These are phyloP conservation scores for Eupsilia transversa DNA, from an alignment of 2,888 invertebrate genomes.

Conservation along the genomic window DNA sequence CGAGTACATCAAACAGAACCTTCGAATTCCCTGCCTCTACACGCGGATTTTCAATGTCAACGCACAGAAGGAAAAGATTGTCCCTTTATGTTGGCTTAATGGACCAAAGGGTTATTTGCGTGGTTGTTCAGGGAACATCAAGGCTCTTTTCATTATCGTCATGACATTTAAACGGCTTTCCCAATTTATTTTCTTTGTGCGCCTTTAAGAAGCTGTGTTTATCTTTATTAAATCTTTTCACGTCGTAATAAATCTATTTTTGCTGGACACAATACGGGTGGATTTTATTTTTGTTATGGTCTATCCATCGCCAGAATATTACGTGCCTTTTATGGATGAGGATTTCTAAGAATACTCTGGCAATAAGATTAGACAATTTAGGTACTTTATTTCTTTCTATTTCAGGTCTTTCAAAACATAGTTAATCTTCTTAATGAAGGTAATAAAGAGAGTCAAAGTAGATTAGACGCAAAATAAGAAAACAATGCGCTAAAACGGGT, in stretches of 20 bases:
- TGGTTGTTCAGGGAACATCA: slow-evolving; percentile 34
- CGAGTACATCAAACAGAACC: slow-evolving; percentile 53
- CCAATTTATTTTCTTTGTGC: slow-evolving; percentile 33
- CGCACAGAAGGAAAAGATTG: slow-evolving; percentile 50
- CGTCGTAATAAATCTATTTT: slow-evolving; percentile 7
- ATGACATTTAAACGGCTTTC: slow-evolving; percentile 30
- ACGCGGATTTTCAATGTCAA: slow-evolving; percentile 59
- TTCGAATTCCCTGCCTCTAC: slow-evolving; percentile 32
- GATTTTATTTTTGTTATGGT: not conserved
- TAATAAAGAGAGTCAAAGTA: slow-evolving; percentile 47
- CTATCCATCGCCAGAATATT: not conserved
- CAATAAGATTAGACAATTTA: not conserved
- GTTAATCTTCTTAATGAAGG: slow-evolving; percentile 36
- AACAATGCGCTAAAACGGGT: slow-evolving; percentile 29
- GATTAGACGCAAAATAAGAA: slow-evolving; percentile 39
- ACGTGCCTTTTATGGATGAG: not conserved
- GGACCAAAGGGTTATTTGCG: slow-evolving; percentile 57
- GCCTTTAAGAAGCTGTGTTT: slow-evolving; percentile 7
- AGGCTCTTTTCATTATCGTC: slow-evolving; percentile 36
- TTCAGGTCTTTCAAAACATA: not conserved
- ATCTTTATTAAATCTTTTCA: slow-evolving; percentile 35
- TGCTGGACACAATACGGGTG: not conserved
- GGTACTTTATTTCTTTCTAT: not conserved
- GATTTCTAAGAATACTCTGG: not conserved
- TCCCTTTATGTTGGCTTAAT: slow-evolving; percentile 58